Base-by-base conservation (phyloP, 2,888 invertebrate genomes). In the Melieria crassipennis region DNA sequence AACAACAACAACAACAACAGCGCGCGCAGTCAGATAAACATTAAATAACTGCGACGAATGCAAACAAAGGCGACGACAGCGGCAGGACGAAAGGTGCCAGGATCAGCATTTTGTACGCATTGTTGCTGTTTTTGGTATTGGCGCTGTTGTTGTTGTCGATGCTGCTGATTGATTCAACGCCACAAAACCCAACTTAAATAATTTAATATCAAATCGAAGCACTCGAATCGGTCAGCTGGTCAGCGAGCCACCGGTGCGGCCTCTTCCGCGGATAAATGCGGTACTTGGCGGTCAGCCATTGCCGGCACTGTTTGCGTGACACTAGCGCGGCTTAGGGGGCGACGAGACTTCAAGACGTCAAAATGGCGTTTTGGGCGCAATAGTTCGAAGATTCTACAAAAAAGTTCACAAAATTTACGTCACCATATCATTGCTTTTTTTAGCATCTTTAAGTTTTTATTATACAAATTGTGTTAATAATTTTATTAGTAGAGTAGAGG, bases 171-270 rank as follows among this genome's bases (percentile, higher is more conserved):
- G 7, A 63, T 42, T 11, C 11, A 52, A 48, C 10, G 43, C 10
- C 65, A 43, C 42, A 63, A 47, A 43, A 7, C 75, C 75, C 75
- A 75, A 77, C 78, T 78, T 78, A 76, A 80, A 81, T 82, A 82
- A 82, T 82, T 82, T 78, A 82, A 82, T 79, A 80, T 79, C 80
- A 80, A 82, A 82, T 80, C 77, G 78, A 80, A 80, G 82, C 78
- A 82, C 80, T 80, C 80, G 79, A 82, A 80, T 79, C 64, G 63
- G 50, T 60, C 60, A 48, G 30, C 10, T 30, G 43, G 43, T 43
- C 30, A 42, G 6, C 3, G 1, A 30, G 2, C 30, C 30, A 30
- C 30, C 45, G 65, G 57, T 67, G 64, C 68, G 73, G 58, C 72
- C 58, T 69, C 66, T 67, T 10, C 61, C 13, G 55, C 50, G 42